Evolutionary conservation across 2,888 invertebrate genomes (phyloP), one percentile per base, ranked within the genome.

Genomic region (Dynastes hyllus): DNA sequence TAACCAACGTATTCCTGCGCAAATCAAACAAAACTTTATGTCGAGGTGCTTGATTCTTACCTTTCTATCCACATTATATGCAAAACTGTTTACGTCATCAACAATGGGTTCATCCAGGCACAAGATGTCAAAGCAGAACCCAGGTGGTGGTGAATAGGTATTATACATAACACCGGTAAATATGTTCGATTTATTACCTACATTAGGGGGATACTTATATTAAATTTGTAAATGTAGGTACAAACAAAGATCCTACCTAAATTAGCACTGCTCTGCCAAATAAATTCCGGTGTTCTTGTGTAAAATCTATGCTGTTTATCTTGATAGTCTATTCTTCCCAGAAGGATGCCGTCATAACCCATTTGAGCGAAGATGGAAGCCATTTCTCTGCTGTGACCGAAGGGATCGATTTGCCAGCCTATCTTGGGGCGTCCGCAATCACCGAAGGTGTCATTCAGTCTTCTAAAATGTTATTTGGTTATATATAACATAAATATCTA

Each of bases 81-180:
- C 94, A 0, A 95, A 93, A 69, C 97, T 94, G 27, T 91, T 89
- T 0, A 92, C 91, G 84, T 97, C 96, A 87, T 98, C 98, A 82
- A 97, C 93, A 11, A 98, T 95, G 0, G 97, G 97, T 67, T 95
- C 94, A 86, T 97, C 96, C 0, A 88, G 87, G 86, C 98, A 98
- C 0, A 96, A 90, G n/a, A 81, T 91, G 87, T 99, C 98, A 88
- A 97, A 99, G 86, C 98, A 98, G 88, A 98, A 98, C 0, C 97
- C 98, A 5, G 92, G 91, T 0, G 98, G 98, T 0, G 97, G 95
- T 0, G 92, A 92, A 86, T 98, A 98, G 0, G 92, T 93, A 84
- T 97, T 96, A 87, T 92, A 95, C 11, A 97, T 90, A 0, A 94
- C 93, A 0, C 97, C 95, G 0, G 97, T 97, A 85, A 98, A 97